Conservation (phyloP, 2,113 vertebrate genomes). For the Aegithalos caudatus region DNA sequence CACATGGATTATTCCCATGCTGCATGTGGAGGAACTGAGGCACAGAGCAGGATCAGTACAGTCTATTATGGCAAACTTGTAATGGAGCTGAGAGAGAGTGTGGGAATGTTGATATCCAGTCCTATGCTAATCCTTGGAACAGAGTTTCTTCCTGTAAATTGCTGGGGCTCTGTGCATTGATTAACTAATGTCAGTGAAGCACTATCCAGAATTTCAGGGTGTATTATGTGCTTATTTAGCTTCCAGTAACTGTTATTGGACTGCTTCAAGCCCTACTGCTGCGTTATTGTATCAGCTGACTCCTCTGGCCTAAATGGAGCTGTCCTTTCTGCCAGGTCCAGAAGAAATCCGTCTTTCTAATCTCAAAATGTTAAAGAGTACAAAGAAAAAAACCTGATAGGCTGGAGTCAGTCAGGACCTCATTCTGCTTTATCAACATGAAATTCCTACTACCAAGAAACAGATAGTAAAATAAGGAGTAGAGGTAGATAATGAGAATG, state of each 20-base stretch:
- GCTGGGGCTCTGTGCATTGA: background rate
- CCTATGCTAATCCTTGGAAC: background rate
- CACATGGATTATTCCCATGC: background rate
- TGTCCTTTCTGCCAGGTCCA: background rate
- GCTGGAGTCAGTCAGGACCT: background rate
- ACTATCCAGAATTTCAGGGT: background rate
- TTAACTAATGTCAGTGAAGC: background rate
- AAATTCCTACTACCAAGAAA: background rate
- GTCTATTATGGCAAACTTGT: background rate
- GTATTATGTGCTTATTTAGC: background rate
- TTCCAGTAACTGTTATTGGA: background rate
- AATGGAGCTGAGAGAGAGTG: background rate
- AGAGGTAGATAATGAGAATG: background rate
- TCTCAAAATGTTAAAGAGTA: background rate
- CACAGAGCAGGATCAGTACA: background rate
- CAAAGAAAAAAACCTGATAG: background rate
- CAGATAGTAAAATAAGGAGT: background rate
- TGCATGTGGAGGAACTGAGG: background rate
- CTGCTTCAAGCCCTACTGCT: background rate
- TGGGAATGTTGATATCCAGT: background rate
- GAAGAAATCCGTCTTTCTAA: background rate
- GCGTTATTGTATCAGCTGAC: background rate
- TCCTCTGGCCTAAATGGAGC: background rate
- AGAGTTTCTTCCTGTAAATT: background rate
- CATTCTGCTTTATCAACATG: background rate